Percentiles rank a stretch among this genome's conserved stretches.
Evolutionary conservation across 1,140 invertebrate genomes (phyloP).

Genomic region (Caenorhabditis inopinata): DNA sequence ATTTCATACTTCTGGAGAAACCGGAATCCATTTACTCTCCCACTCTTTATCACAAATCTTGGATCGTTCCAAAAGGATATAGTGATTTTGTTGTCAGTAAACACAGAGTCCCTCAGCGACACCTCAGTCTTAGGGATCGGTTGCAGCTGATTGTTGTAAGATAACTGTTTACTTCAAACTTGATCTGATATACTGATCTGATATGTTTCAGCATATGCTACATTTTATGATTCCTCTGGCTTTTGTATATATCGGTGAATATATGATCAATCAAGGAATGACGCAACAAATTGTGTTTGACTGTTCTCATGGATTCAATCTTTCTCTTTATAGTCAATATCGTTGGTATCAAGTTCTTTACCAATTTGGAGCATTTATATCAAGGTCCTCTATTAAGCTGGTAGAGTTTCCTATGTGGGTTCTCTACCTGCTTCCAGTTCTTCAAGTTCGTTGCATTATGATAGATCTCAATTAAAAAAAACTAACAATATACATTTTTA

Average conservation of each 20-base stretch:
- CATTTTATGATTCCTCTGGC: conserved; percentile 79
- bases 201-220: conserved; percentile 68
- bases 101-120: conserved; percentile 8
- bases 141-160: conserved; percentile 24
- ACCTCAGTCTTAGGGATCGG: conserved; percentile 2
- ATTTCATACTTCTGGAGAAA: conserved; percentile 44
- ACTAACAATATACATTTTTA: not conserved
- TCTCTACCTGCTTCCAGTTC: conserved; percentile 75
- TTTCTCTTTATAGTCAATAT: conserved; percentile 75
- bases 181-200: not conserved
- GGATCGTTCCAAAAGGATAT: conserved; percentile 44
- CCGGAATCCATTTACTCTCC: conserved; percentile 48
- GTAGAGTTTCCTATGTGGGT: conserved; percentile 70
- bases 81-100: conserved; percentile 11
- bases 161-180: not conserved
- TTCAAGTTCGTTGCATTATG: conserved; percentile 74
- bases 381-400: conserved; percentile 79
- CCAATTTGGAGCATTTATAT: conserved; percentile 83
- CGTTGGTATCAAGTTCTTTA: conserved; percentile 83
- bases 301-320: conserved; percentile 70
- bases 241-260: conserved; percentile 82
- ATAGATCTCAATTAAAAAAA: no score
- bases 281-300: conserved; percentile 71
- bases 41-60: conserved; percentile 26
- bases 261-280: conserved; percentile 86